Evolutionary conservation across 2,888 invertebrate species (phyloP).

Genomic region (Autographa pulchrina): DNA sequence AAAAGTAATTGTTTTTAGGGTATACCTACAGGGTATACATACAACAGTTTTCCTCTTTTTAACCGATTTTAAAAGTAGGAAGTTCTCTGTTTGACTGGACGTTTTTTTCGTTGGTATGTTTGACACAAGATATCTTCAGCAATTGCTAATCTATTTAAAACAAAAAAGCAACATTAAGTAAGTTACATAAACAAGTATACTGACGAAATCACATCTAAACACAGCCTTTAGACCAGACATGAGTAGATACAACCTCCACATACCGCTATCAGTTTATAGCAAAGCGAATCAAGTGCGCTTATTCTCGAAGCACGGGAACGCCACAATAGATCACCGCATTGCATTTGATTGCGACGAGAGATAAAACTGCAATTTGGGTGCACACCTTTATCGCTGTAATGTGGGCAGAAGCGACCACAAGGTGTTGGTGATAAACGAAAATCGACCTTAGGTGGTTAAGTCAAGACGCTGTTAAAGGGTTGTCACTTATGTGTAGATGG

Average conservation of each 20-base stretch:
- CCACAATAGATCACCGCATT: slow-evolving; percentile 70
- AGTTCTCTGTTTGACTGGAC: too few species aligned
- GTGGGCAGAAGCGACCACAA: not conserved
- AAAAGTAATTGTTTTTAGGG: too few species aligned
- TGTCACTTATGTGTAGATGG: not conserved
- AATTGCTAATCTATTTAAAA: too few species aligned
- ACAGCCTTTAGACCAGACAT: not conserved
- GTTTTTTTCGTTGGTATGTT: too few species aligned
- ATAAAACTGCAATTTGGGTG: slow-evolving; percentile 82
- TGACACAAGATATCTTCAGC: too few species aligned
- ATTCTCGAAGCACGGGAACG: slow-evolving; percentile 12
- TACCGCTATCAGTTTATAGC: not conserved
- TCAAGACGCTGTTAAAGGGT: not conserved
- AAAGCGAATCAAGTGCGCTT: slow-evolving; percentile 13
- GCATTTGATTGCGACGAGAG: slow-evolving; percentile 71
- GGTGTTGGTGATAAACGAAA: not conserved
- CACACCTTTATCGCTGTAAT: slow-evolving; percentile 63
- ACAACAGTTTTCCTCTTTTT: too few species aligned
- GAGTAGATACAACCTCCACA: not conserved
- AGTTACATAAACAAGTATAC: too few species aligned
- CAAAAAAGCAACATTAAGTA: too few species aligned
- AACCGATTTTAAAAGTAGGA: too few species aligned
- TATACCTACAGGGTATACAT: too few species aligned
- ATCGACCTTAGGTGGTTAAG: not conserved
- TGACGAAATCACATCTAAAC: too few species aligned